phyloP scores from a whole-genome alignment of 2,888 invertebrate species.

The Microplitis manilae region DNA sequence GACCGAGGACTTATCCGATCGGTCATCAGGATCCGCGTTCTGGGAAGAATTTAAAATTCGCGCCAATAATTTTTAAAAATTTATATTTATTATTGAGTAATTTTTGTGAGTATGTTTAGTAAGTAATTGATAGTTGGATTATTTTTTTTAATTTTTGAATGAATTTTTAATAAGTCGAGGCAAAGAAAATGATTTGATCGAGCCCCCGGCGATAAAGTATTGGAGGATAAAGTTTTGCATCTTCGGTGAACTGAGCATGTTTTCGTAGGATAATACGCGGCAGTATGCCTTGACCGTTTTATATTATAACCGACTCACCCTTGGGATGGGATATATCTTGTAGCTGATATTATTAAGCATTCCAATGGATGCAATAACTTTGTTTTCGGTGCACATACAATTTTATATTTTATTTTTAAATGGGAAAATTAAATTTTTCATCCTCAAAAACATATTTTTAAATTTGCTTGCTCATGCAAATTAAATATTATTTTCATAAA shows the following conservation, averaged over 20 bases:
- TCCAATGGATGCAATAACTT: constrained; percentile 67
- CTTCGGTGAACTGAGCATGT: too few relatives aligned
- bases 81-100: too few relatives aligned
- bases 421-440: constrained; percentile 42
- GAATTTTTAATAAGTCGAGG: too few relatives aligned
- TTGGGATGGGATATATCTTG: constrained; percentile 31
- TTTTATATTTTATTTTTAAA: constrained; percentile 33
- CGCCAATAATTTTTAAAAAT: neutral
- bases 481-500: constrained; percentile 51
- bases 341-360: constrained; percentile 66
- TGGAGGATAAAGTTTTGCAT: too few relatives aligned
- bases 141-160: too few relatives aligned
- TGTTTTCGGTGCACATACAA: constrained; percentile 63
- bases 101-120: too few relatives aligned
- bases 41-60: neutral
- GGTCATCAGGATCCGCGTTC: constrained; percentile 11
- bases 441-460: constrained; percentile 29
- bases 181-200: too few relatives aligned
- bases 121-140: too few relatives aligned
- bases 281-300: neutral
- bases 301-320: constrained; percentile 27
- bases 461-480: constrained; percentile 50
- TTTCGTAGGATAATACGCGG: too few relatives aligned
- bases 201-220: too few relatives aligned
- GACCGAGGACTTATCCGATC: constrained; percentile 14